Conservation (phyloP, 2,797 vertebrate genomes). For the Lacerta bilineata region DNA sequence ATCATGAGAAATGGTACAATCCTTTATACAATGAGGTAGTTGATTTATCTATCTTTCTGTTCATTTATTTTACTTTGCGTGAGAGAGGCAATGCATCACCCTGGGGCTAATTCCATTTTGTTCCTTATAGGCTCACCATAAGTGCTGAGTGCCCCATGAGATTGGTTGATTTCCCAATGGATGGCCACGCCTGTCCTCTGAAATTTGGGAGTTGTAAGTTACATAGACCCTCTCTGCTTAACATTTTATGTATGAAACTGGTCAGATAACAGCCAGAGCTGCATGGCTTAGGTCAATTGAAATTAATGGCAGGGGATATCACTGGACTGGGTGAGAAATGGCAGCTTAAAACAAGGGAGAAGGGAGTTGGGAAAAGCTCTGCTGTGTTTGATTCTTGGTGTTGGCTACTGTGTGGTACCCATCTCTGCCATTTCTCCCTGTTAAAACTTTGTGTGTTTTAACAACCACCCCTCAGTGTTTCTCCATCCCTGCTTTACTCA, state of each 20-base stretch:
- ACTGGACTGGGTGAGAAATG: no score
- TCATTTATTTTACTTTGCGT: constrained; percentile 49
- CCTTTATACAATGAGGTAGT: constrained; percentile 97
- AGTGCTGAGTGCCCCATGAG: constrained; percentile 98
- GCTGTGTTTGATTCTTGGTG: neutral
- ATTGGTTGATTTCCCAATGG: constrained; percentile 98
- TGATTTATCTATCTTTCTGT: constrained; percentile 48
- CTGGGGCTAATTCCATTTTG: constrained; percentile 74
- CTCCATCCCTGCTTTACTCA: no score
- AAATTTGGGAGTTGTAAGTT: constrained; percentile 99
- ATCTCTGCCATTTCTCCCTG: no score
- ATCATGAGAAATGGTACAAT: constrained; percentile 99
- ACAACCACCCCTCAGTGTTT: no score
- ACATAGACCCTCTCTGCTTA: constrained; percentile 58
- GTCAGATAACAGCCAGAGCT: neutral
- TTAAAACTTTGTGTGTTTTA: no score
- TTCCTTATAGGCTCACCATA: constrained; percentile 92
- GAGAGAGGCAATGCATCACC: constrained; percentile 67
- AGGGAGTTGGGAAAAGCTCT: no score
- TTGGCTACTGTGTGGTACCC: neutral
- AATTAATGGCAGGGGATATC: neutral
- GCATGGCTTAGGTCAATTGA: neutral
- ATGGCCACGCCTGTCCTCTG: constrained; percentile 96
- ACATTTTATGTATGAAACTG: neutral
- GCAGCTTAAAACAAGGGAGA: no score